These are phyloP conservation scores for Drosophila subpulchrella DNA, from an alignment of 1,140 invertebrate species.

Conservation along the genomic window DNA sequence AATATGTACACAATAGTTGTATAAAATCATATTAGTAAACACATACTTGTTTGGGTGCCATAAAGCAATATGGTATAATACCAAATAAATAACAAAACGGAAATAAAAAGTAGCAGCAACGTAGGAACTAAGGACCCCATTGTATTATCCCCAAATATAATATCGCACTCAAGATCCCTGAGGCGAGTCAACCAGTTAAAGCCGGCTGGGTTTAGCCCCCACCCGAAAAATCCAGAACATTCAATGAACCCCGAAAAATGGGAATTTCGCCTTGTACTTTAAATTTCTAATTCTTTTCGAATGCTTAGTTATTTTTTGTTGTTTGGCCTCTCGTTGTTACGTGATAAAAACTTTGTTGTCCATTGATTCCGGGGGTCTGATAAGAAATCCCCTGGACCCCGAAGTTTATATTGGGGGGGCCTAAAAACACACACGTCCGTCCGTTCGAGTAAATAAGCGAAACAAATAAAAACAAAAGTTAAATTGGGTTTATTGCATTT, in stretches of 20 bases:
- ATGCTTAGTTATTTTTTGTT: conserved; percentile 15
- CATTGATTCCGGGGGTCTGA: conserved; percentile 58
- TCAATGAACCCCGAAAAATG: conserved; percentile 10
- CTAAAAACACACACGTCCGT: conserved; percentile 24
- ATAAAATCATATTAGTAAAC: background rate
- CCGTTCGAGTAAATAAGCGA: conserved; percentile 67
- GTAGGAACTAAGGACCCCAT: background rate
- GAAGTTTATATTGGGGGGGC: background rate
- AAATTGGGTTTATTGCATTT: conserved; percentile 81
- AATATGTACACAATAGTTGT: background rate
- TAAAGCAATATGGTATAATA: background rate
- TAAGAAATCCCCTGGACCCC: conserved; percentile 45
- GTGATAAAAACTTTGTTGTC: conserved; percentile 68
- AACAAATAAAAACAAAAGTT: conserved; percentile 78
- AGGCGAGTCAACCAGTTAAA: conserved; percentile 6
- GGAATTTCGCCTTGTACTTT: conserved; percentile 42
- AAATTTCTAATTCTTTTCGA: conserved; percentile 32
- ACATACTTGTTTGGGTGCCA: background rate
- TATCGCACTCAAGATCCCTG: background rate
- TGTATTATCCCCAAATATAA: conserved; percentile 1
- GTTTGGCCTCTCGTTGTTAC: conserved; percentile 54
- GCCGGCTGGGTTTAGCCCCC: background rate
- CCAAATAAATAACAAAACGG: background rate
- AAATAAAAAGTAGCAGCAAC: background rate
- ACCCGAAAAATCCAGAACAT: background rate